A percentile compares a stretch with the other conserved stretches of the same genome.
phyloP scores from a whole-genome alignment of 2,113 vertebrate species.

The Poecile atricapillus region DNA sequence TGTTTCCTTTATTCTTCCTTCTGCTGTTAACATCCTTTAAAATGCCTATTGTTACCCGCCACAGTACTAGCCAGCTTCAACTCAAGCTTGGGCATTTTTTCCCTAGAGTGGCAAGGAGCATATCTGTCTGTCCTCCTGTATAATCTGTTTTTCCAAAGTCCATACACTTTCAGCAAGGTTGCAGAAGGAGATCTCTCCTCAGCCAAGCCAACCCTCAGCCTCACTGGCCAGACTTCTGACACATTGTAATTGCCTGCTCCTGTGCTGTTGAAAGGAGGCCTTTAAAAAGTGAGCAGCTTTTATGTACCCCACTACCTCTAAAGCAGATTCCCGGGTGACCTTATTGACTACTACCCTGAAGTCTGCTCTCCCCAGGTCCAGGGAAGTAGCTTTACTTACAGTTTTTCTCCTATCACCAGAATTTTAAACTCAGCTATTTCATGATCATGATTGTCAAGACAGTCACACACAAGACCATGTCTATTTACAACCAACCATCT shows the following conservation, averaged over 20 bases:
- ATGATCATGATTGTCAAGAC: neutral
- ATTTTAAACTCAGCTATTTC: neutral
- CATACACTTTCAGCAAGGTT: neutral
- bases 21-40: neutral
- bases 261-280: neutral
- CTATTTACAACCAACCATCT: neutral
- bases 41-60: neutral
- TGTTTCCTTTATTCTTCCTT: neutral
- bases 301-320: neutral
- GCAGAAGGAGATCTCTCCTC: neutral
- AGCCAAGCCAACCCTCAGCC: neutral
- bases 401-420: neutral
- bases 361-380: neutral
- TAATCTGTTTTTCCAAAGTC: neutral
- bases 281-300: neutral
- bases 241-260: neutral
- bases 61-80: neutral
- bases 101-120: neutral
- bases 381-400: neutral
- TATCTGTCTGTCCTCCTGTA: neutral
- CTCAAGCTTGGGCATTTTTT: neutral
- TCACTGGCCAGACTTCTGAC: neutral
- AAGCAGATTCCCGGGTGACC: neutral
- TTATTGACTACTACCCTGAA: neutral
- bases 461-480: rapidly evolving